phyloP scores from a whole-genome alignment of 2,888 invertebrate species.

The Andrena marginata region DNA sequence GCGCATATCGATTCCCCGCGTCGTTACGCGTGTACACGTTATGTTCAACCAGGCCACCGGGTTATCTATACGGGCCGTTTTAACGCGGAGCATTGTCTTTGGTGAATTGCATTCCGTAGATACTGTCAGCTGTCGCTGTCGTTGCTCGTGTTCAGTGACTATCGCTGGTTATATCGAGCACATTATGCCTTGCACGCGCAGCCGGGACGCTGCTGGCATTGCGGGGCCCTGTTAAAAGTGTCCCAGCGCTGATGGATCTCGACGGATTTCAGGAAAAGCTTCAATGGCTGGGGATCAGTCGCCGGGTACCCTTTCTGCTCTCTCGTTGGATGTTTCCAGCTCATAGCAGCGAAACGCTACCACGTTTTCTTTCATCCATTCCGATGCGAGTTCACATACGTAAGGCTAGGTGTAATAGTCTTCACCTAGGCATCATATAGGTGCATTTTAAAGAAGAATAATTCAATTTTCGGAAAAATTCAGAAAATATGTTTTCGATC shows the following conservation, averaged over 20 bases:
- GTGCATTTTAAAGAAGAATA: no score
- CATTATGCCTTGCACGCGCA: constrained; percentile 54
- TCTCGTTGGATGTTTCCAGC: no score
- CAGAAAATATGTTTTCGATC: no score
- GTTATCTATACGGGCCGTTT: constrained; percentile 73
- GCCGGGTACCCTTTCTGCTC: no score
- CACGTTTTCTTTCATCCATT: no score
- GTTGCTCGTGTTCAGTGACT: constrained; percentile 41
- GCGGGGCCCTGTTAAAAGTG: constrained; percentile 34
- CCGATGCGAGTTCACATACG: no score
- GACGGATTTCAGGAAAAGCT: background rate
- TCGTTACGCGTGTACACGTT: constrained; percentile 54
- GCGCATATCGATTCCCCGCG: constrained; percentile 62
- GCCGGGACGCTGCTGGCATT: constrained; percentile 21
- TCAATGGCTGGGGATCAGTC: background rate
- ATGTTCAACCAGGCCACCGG: constrained; percentile 64
- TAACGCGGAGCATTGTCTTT: constrained; percentile 73
- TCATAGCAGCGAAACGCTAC: no score
- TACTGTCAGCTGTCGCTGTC: constrained; percentile 63
- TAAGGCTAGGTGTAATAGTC: no score
- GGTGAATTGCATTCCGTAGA: constrained; percentile 70
- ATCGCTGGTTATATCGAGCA: constrained; percentile 61
- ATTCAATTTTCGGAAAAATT: no score
- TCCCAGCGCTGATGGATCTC: constrained; percentile 2
- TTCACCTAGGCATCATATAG: no score